These are phyloP conservation scores for Brachypalpus laphriformis DNA, from an alignment of 2,888 invertebrate species.

Conservation along the genomic window DNA sequence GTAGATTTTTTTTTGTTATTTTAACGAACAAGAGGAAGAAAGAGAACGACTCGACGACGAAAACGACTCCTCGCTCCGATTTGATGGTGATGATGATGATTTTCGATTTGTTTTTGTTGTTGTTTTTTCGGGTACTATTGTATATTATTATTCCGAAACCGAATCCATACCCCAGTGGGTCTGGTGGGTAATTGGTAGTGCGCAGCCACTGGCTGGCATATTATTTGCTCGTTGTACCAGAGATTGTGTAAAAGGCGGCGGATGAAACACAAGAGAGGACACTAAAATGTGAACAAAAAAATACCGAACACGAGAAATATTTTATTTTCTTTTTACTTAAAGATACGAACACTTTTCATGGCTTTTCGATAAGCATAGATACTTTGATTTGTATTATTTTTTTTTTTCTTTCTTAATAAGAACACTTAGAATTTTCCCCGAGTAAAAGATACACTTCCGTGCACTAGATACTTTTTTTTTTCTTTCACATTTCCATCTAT, in stretches of 20 bases:
- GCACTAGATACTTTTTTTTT: conserved; percentile 37
- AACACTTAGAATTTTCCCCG: not conserved
- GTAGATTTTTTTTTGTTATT: conserved; percentile 5
- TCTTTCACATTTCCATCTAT: conserved; percentile 7
- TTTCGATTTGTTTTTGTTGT: conserved; percentile 70
- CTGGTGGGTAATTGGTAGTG: conserved; percentile 69
- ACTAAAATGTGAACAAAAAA: conserved; percentile 42
- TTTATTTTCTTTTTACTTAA: conserved; percentile 10
- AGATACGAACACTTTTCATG: conserved; percentile 11
- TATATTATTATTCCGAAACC: conserved; percentile 71
- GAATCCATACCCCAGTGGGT: conserved; percentile 68
- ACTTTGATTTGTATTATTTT: not conserved
- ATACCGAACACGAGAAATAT: conserved; percentile 33
- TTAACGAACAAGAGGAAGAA: conserved; percentile 31
- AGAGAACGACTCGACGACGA: conserved; percentile 41
- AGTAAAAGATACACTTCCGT: conserved; percentile 18
- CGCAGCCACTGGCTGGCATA: conserved; percentile 72
- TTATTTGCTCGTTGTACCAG: conserved; percentile 56
- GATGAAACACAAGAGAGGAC: conserved; percentile 35
- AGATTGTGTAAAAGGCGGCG: conserved; percentile 16
- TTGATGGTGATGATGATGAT: conserved; percentile 57
- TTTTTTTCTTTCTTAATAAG: not conserved
- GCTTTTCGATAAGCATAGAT: not conserved
- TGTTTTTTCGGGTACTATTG: conserved; percentile 41
- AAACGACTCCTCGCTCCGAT: conserved; percentile 35